These are phyloP conservation scores for Adelognathus sp. DNA, from an alignment of 2,888 invertebrate species.

Conservation along the genomic window DNA sequence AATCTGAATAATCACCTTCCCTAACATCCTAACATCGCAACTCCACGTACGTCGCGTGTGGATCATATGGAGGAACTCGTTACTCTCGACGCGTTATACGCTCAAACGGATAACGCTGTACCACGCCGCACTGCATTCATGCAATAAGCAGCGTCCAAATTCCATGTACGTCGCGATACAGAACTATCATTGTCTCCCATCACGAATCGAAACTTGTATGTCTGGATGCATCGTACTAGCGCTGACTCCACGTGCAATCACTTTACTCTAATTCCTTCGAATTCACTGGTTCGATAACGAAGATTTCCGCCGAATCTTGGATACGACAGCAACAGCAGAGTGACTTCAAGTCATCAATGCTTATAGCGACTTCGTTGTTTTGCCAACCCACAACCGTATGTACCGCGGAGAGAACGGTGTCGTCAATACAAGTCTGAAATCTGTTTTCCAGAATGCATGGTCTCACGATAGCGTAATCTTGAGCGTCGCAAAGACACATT, in stretches of 20 bases:
- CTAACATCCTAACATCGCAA: too few relatives aligned
- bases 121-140: too few relatives aligned
- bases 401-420: not conserved
- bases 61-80: too few relatives aligned
- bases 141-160: too few relatives aligned
- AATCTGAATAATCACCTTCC: not conserved
- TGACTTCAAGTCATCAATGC: not conserved
- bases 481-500: conserved; percentile 1
- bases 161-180: too few relatives aligned
- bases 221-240: not conserved
- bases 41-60: too few relatives aligned
- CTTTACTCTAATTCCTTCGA: conserved; percentile 12
- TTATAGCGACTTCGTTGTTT: not conserved
- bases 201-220: too few relatives aligned
- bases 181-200: too few relatives aligned
- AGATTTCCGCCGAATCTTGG: not conserved
- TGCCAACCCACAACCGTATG: not conserved
- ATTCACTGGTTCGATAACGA: not conserved
- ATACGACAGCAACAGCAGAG: conserved; percentile 3
- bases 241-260: too few relatives aligned
- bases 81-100: too few relatives aligned
- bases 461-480: conserved; percentile 2
- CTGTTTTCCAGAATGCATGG: not conserved
- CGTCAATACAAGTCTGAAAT: not conserved
- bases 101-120: too few relatives aligned